phyloP scores from a whole-genome alignment of 92 coral and sea anemone genomes.

The Paragorgia papillata region DNA sequence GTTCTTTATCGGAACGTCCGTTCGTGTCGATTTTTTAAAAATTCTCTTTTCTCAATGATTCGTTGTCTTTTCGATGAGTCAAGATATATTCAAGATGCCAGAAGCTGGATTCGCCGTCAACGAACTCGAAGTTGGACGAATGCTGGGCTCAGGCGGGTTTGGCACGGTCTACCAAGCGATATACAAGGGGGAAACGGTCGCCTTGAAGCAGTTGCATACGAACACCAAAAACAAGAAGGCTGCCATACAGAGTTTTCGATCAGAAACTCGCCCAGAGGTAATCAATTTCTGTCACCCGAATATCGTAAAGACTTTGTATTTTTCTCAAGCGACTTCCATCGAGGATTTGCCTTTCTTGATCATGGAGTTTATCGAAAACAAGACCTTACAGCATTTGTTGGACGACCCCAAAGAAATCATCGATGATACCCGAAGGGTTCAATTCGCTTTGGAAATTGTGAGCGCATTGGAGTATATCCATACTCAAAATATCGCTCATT shows the following conservation, averaged over 20 bases:
- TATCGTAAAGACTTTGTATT: conserved; percentile 74
- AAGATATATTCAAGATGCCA: conserved; percentile 22
- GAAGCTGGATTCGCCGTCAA: conserved; percentile 64
- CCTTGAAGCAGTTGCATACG: conserved; percentile 86
- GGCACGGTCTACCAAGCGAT: conserved; percentile 87
- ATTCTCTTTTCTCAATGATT: conserved; percentile 35
- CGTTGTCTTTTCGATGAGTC: neutral
- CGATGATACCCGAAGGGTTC: conserved; percentile 66
- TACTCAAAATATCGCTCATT: conserved; percentile 75
- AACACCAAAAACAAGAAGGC: conserved; percentile 95
- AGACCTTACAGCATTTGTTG: conserved; percentile 78
- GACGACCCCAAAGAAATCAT: conserved; percentile 79
- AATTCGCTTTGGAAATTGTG: conserved; percentile 71
- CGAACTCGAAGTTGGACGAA: conserved; percentile 62
- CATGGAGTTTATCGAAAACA: conserved; percentile 87
- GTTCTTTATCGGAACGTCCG: neutral
- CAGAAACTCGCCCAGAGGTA: conserved; percentile 83
- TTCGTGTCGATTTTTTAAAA: neutral
- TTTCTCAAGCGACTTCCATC: conserved; percentile 58
- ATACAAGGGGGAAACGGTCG: conserved; percentile 71
- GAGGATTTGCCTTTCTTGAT: conserved; percentile 91
- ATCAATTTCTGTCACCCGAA: conserved; percentile 79
- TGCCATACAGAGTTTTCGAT: conserved; percentile 92
- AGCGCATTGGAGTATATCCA: conserved; percentile 81
- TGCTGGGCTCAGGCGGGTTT: conserved; percentile 93